phyloP scores from a whole-genome alignment of 2,113 vertebrate genomes.

The Cranoglanis bouderius region DNA sequence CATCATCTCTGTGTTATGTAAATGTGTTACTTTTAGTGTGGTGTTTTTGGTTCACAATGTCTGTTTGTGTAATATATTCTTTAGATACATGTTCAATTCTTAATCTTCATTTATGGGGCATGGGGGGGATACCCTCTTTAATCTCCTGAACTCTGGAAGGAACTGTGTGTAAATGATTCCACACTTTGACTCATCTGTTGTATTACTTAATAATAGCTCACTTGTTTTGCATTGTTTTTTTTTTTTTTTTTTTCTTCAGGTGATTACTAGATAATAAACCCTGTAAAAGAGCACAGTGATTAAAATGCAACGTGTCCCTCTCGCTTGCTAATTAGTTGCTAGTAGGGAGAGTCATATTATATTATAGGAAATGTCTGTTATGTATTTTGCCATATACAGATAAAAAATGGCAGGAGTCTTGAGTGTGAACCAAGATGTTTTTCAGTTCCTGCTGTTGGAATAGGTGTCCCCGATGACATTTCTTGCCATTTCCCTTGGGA shows the following conservation, averaged over 20 bases:
- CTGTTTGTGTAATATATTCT: not conserved
- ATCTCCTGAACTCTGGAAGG: not conserved
- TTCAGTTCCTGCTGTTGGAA: conserved; percentile 24
- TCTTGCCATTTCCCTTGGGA: conserved; percentile 15
- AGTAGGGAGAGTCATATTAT: not conserved
- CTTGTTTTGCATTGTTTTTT: not conserved
- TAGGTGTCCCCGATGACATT: conserved; percentile 18
- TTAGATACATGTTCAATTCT: not conserved
- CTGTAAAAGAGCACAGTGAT: not conserved
- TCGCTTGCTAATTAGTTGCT: not conserved
- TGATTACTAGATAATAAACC: conserved; percentile 12
- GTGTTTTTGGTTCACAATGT: not conserved
- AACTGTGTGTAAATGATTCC: not conserved
- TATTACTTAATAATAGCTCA: too few species aligned
- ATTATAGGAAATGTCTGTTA: not conserved
- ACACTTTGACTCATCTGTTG: not conserved
- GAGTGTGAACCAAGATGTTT: conserved; percentile 32
- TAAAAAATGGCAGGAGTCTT: not conserved
- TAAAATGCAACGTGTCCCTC: not conserved
- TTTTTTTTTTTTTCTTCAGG: not conserved
- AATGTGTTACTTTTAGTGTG: not conserved
- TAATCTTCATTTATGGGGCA: not conserved
- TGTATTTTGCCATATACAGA: not conserved
- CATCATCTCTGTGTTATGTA: not conserved
- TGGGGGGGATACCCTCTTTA: not conserved